These are phyloP conservation scores for Epinotia bilunana DNA, from an alignment of 2,888 invertebrate genomes.

Conservation along the genomic window DNA sequence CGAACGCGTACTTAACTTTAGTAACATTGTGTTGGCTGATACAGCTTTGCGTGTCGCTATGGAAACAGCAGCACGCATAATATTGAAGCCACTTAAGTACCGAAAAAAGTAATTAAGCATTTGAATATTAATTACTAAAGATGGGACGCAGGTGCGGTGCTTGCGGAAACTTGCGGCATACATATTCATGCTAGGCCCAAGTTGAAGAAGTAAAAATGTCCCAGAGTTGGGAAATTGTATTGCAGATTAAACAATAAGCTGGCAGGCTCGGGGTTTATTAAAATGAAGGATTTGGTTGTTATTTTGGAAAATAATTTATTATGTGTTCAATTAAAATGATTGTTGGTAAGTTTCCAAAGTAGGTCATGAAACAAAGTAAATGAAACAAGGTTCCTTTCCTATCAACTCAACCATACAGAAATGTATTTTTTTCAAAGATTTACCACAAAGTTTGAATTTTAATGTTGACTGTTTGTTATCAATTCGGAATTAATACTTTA, in stretches of 20 bases:
- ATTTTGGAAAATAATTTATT: too few species aligned
- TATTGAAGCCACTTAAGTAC: background rate
- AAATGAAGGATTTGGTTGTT: background rate
- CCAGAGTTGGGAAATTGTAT: slow-evolving; percentile 21
- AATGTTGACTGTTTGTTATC: too few species aligned
- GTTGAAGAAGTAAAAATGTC: slow-evolving; percentile 33
- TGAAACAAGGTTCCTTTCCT: too few species aligned
- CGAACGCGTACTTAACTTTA: too few species aligned
- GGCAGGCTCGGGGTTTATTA: background rate
- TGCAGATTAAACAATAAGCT: background rate
- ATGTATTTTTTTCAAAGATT: too few species aligned
- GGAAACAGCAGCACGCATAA: background rate
- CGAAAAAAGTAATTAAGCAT: slow-evolving; percentile 33
- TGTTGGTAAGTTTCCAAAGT: too few species aligned
- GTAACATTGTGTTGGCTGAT: too few species aligned
- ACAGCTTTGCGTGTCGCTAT: background rate
- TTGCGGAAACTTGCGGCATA: slow-evolving; percentile 12
- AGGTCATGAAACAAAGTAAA: too few species aligned
- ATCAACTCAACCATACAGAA: too few species aligned
- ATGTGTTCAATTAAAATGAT: too few species aligned
- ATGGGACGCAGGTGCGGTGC: slow-evolving; percentile 13
- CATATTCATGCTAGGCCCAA: slow-evolving; percentile 42
- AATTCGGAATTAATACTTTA: too few species aligned
- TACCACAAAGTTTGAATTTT: too few species aligned
- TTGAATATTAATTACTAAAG: slow-evolving; percentile 38